Conservation (phyloP, 1,140 invertebrate genomes). For the Wiebesia pumilae region DNA sequence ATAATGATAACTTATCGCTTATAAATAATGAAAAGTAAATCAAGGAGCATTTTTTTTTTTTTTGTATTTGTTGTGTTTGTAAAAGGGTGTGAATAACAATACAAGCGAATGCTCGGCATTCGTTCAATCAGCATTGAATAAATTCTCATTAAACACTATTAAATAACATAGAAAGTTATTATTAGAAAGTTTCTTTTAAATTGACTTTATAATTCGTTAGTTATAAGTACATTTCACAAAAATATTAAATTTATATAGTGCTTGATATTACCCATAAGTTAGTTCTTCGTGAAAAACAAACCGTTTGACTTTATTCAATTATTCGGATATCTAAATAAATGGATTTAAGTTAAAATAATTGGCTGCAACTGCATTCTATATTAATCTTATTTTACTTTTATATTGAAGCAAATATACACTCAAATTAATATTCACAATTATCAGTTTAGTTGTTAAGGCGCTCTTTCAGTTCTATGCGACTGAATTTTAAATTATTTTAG, state of each 20-base stretch:
- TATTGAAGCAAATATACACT: neutral
- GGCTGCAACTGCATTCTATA: neutral
- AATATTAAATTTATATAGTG: neutral
- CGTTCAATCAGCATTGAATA: neutral
- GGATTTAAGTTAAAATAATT: too few relatives aligned
- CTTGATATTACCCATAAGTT: neutral
- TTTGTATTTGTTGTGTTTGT: neutral
- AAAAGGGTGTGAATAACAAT: neutral
- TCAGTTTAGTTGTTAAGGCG: neutral
- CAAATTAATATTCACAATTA: neutral
- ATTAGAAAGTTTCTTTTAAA: conserved; percentile 7
- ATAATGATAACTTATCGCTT: neutral
- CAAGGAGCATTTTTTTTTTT: neutral
- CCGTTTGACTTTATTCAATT: neutral
- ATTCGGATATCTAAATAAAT: too few relatives aligned
- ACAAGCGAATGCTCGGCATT: neutral
- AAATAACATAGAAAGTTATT: conserved; percentile 20
- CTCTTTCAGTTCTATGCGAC: neutral
- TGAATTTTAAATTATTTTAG: neutral
- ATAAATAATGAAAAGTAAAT: neutral
- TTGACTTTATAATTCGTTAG: neutral
- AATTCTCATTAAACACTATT: neutral
- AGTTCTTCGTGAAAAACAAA: neutral
- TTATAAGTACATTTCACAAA: neutral
- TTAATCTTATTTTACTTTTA: neutral